phyloP scores from a whole-genome alignment of 2,888 invertebrate species.

The Megalurothrips usitatus region DNA sequence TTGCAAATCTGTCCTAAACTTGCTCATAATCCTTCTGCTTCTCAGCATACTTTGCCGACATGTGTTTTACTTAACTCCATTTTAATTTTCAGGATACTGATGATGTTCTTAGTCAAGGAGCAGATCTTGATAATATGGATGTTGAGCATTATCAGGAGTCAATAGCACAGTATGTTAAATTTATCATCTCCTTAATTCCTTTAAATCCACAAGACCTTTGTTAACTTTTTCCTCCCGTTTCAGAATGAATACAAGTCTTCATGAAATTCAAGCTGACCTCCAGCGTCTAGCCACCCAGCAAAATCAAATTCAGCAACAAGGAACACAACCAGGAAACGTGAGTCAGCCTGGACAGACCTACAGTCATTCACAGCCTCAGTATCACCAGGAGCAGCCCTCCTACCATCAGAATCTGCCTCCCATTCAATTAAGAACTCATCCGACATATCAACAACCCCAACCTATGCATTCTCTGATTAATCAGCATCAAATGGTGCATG shows the following conservation, averaged over 20 bases:
- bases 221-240: constrained; percentile 38
- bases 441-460: constrained; percentile 42
- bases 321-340: not conserved
- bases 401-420: constrained; percentile 48
- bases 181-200: constrained; percentile 29
- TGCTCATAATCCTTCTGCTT: constrained; percentile 32
- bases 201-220: constrained; percentile 28
- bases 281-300: constrained; percentile 81
- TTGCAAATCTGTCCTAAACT: constrained; percentile 32
- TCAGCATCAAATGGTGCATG: constrained; percentile 11
- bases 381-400: constrained; percentile 48
- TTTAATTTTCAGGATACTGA: constrained; percentile 52
- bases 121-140: constrained; percentile 76
- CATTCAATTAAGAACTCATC: constrained; percentile 45
- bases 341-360: constrained; percentile 27
- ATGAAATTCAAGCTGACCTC: constrained; percentile 91
- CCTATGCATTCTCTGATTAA: constrained; percentile 7
- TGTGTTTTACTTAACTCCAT: constrained; percentile 30
- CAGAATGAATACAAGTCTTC: constrained; percentile 89
- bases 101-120: constrained; percentile 58
- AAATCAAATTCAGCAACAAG: constrained; percentile 58
- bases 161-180: constrained; percentile 65
- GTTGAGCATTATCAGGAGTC: constrained; percentile 78
- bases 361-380: constrained; percentile 37
- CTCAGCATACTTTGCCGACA: constrained; percentile 20